Conservation (phyloP, 1,140 invertebrate species). For the Probaryconus sp. region DNA sequence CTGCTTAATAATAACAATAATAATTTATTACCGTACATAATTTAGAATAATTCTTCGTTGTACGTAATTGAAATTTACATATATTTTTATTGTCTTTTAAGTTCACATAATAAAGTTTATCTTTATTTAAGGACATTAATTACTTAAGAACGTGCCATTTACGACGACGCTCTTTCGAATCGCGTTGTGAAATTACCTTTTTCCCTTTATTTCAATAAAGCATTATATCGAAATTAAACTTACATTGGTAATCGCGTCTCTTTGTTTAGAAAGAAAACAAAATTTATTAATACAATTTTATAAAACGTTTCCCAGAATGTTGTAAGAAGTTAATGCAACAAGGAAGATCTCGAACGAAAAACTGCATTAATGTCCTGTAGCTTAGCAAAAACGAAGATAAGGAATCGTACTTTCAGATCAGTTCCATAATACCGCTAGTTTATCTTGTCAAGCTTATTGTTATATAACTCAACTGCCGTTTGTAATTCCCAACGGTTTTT, state of each 20-base stretch:
- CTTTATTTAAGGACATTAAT: background rate
- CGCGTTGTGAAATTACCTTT: too few relatives aligned
- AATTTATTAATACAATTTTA: too few relatives aligned
- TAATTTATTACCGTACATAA: conserved; percentile 32
- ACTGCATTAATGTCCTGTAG: too few relatives aligned
- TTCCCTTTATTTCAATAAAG: too few relatives aligned
- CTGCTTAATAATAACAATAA: too few relatives aligned
- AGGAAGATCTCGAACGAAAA: conserved; percentile 39
- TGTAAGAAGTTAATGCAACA: too few relatives aligned
- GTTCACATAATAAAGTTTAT: background rate
- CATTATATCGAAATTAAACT: too few relatives aligned
- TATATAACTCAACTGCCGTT: conserved; percentile 11
- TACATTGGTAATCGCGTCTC: too few relatives aligned
- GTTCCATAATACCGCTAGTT: conserved; percentile 20
- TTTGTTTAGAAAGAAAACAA: too few relatives aligned
- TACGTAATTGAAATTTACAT: conserved; percentile 28
- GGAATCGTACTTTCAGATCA: conserved; percentile 48
- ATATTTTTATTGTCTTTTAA: background rate
- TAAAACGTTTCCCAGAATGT: too few relatives aligned
- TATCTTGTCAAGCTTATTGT: conserved; percentile 33
- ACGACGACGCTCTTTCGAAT: too few relatives aligned
- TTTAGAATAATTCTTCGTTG: conserved; percentile 18
- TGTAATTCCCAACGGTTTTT: conserved; percentile 34
- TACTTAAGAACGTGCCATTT: background rate
- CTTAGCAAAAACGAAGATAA: conserved; percentile 33